Base-by-base conservation (phyloP, 1,140 invertebrate species). In the Drosophila bocqueti region DNA sequence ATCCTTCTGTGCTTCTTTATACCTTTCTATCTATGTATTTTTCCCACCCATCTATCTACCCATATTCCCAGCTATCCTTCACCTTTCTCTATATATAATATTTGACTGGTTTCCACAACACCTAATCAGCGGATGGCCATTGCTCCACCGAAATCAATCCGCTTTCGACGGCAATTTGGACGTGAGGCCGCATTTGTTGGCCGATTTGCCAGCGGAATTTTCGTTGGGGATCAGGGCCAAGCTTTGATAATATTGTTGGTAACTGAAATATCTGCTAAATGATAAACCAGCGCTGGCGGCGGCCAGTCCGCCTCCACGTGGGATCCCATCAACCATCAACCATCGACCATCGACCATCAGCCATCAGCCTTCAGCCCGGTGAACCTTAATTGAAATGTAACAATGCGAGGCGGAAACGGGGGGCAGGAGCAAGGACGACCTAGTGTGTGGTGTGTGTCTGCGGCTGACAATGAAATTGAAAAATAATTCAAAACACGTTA, bases 401-500 rank as follows among this genome's bases (percentile, higher is more conserved):
- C 84, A 89, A 89, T 81, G 84, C 52, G 55, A 78, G 77, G 84
- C 81, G 85, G 84, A 89, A 87, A 83, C 64, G 55, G 52, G 79
- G 43, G 79, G 38, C 71, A 65, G 64, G 60, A 76, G 43, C 66
- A 65, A 61, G 64, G 60, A 58, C 46, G 47, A 46, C 67, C 74
- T 58, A 26, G 49, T 29, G 45, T 58, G 43, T n/a, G 16, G 16
- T 10, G 67, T 46, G 38, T 76, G 73, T 78, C 75, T 78, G 76
- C 54, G 84, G 85, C 84, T 79, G 84, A 89, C 84, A 89, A 90
- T 91, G 79, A 90, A 90, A 90, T 90, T 90, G 85, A 90, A 90
- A 90, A 90, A 90, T 90, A 90, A 90, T 90, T 90, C 85, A 90
- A 90, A 90, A 90, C 85, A 90, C 85, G 85, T 90, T 90, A 90